A percentile compares a stretch with the other conserved stretches of the same genome.
Conservation (phyloP, 2,888 invertebrate genomes). For the Oxycera nigricornis region DNA sequence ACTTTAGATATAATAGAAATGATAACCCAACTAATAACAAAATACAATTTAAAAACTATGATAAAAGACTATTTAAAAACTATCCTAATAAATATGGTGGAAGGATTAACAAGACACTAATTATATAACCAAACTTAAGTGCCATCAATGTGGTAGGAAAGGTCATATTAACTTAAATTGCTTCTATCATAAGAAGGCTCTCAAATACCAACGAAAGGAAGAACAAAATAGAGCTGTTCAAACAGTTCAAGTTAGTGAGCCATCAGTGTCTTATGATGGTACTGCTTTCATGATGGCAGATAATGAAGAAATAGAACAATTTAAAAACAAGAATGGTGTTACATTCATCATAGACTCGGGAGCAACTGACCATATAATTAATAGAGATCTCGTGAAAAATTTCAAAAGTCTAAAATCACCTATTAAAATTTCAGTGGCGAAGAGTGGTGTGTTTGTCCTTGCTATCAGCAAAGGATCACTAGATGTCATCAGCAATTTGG, state of each 20-base stretch:
- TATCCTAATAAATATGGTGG: no score
- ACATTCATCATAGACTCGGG: no score
- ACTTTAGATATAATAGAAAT: no score
- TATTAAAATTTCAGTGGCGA: neutral
- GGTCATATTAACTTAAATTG: neutral
- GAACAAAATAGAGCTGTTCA: neutral
- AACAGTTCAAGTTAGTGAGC: no score
- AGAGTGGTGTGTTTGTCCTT: no score
- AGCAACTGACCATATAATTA: no score
- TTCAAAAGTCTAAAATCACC: neutral
- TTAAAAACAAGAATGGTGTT: neutral
- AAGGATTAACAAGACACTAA: no score
- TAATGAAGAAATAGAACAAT: neutral
- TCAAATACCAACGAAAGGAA: neutral
- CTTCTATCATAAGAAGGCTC: neutral
- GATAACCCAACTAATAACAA: no score
- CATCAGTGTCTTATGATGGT: neutral
- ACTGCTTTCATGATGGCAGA: neutral
- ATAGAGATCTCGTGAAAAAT: neutral
- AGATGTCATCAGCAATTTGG: neutral
- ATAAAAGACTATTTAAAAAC: no score
- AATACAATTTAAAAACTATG: no score
- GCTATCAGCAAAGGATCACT: no score
- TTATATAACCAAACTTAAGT: no score
- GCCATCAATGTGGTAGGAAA: neutral